phyloP scores from a whole-genome alignment of 2,113 vertebrate species.

The Narcine bancroftii region DNA sequence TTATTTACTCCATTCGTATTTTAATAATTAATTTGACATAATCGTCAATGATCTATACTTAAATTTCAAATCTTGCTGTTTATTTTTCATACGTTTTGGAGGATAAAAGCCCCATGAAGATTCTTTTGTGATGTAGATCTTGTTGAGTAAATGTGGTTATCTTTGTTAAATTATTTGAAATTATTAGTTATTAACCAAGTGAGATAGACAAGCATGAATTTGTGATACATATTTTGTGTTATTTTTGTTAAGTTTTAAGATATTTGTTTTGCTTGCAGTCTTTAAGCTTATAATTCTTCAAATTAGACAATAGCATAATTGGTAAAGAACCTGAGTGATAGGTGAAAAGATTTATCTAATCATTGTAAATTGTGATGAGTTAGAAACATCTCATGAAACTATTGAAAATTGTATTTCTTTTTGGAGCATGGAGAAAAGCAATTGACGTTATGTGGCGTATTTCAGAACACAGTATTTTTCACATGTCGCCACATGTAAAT shows the following conservation, averaged over 20 bases:
- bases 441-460: not conserved
- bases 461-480: too few relatives aligned
- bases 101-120: not conserved
- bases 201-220: not conserved
- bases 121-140: not conserved
- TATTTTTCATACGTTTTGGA: not conserved
- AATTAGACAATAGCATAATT: not conserved
- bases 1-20: too few relatives aligned
- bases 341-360: not conserved
- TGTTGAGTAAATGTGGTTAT: not conserved
- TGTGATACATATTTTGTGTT: not conserved
- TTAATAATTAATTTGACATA: too few relatives aligned
- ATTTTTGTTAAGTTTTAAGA: not conserved
- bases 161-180: slow-evolving; percentile 9
- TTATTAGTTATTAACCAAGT: not conserved
- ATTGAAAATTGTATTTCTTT: not conserved
- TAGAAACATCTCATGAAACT: not conserved
- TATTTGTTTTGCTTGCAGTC: not conserved
- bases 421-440: not conserved
- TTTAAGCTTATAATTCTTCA: not conserved
- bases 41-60: not conserved
- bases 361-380: slow-evolving; percentile 18
- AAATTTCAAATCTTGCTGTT: not conserved
- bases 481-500: too few relatives aligned
- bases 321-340: not conserved